Evolutionary conservation across 2,888 invertebrate genomes (phyloP).

Genomic region (Deilephila elpenor): DNA sequence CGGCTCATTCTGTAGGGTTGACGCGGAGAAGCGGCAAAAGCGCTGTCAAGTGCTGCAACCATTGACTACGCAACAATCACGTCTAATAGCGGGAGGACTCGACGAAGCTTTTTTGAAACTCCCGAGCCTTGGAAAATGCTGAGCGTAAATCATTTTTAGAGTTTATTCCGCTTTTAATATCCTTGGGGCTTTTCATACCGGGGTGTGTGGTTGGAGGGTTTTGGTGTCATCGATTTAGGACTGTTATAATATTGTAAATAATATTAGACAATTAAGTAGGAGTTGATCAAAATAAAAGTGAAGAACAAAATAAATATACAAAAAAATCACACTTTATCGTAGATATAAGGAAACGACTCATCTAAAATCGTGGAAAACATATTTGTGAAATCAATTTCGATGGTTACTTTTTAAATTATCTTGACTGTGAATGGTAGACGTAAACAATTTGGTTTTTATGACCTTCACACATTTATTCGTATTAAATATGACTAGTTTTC

Average conservation of each 20-base stretch:
- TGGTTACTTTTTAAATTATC: too few species aligned
- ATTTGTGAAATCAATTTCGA: too few species aligned
- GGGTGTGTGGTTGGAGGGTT: neutral
- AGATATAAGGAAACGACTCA: too few species aligned
- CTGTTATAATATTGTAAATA: neutral
- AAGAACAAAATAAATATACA: too few species aligned
- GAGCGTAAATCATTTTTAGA: conserved; percentile 1
- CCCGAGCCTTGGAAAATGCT: conserved; percentile 28
- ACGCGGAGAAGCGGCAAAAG: conserved; percentile 62
- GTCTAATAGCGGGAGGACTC: conserved; percentile 59
- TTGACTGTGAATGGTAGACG: too few species aligned
- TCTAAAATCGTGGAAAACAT: too few species aligned
- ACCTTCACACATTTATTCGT: too few species aligned
- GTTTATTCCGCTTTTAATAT: conserved; percentile 15
- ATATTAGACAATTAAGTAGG: neutral
- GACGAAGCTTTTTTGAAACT: conserved; percentile 48
- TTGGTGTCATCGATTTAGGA: neutral
- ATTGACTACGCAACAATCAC: conserved; percentile 70
- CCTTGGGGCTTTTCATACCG: neutral
- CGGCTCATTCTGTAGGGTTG: conserved; percentile 61
- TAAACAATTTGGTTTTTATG: too few species aligned
- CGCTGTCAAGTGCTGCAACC: conserved; percentile 57
- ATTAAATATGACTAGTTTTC: too few species aligned
- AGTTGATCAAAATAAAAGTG: too few species aligned
- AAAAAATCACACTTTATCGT: too few species aligned